Evolutionary conservation across 2,888 invertebrate genomes (phyloP), one percentile per base, ranked within the genome.

Genomic region (Geotrupes spiniger): DNA sequence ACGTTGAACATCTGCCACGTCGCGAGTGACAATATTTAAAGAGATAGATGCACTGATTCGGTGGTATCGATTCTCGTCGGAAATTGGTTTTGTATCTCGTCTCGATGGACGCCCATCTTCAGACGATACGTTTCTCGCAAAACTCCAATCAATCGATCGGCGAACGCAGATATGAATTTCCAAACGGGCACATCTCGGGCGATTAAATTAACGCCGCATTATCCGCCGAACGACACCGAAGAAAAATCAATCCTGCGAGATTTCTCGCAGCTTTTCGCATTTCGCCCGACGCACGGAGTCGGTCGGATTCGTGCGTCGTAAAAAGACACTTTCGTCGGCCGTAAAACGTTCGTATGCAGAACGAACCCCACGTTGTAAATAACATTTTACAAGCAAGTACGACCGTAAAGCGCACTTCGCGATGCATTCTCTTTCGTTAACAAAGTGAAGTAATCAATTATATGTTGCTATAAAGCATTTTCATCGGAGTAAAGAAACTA

Each of bases 61-160:
- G n/a, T 63, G 59, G 64, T 66, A 68, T 66, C 68, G 69, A 69
- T 69, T 65, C 62, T 63, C 61, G 54, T 62, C 63, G 69, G 70
- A 70, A 70, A 69, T 69, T 69, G 69, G 67, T 67, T 70, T 69
- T 68, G 69, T 68, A 67, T 69, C 70, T 71, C 61, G 61, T 52
- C 51, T 54, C 54, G 65, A 66, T 64, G 63, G n/a, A n/a, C 56
- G 43, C 45, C 46, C 33, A 33, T 33, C 33, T 8, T 33, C 33
- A 33, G 11, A 33, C 3, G 33, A 33, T 33, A 14, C 33, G 3
- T 21, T 21, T 21, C 21, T 21, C 21, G 6, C 21, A 21, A 21
- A 21, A 21, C 4, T 21, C 4, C 6, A 21, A 21, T 29, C 12
- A 29, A 29, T 29, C 14, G 12, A 9, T 33, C 14, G 9, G 9